These are phyloP conservation scores for Acanthosepion esculentum DNA, from an alignment of 2,888 invertebrate genomes.

Conservation along the genomic window DNA sequence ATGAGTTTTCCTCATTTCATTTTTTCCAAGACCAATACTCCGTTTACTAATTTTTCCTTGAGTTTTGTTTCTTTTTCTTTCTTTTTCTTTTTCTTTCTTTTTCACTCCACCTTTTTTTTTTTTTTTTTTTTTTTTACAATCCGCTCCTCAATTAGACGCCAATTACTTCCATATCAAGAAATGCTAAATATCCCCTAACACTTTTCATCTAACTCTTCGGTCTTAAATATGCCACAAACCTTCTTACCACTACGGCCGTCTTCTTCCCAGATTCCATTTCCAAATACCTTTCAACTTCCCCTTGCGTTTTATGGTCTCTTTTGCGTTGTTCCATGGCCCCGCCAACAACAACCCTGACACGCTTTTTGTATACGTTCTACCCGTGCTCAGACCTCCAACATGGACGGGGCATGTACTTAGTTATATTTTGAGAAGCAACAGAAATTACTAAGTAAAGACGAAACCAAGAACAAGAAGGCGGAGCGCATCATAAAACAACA, in stretches of 20 bases:
- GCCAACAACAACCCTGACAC: not conserved
- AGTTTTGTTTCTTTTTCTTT: not conserved
- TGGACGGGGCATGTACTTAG: not conserved
- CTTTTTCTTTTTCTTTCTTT: not conserved
- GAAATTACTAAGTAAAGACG: not conserved
- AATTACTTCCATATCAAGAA: not conserved
- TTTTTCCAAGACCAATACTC: not conserved
- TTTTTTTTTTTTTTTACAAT: not conserved
- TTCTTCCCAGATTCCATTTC: not conserved
- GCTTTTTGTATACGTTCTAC: not conserved
- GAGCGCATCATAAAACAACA: not conserved
- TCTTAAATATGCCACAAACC: not conserved
- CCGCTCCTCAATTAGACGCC: not conserved
- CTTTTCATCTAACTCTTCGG: not conserved
- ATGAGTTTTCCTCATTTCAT: not conserved
- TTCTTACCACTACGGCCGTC: not conserved
- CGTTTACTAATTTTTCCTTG: not conserved
- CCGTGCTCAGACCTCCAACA: conserved; percentile 7
- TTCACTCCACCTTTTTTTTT: not conserved
- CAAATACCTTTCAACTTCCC: too few relatives aligned
- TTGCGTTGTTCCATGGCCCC: not conserved
- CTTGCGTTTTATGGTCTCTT: not conserved
- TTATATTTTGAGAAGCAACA: not conserved
- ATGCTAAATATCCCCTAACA: not conserved
- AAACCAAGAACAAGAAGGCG: not conserved